Percentiles rank a stretch among this genome's conserved stretches.
Evolutionary conservation across 2,113 vertebrate species (phyloP).

Genomic region (Hymenochirus boettgeri): DNA sequence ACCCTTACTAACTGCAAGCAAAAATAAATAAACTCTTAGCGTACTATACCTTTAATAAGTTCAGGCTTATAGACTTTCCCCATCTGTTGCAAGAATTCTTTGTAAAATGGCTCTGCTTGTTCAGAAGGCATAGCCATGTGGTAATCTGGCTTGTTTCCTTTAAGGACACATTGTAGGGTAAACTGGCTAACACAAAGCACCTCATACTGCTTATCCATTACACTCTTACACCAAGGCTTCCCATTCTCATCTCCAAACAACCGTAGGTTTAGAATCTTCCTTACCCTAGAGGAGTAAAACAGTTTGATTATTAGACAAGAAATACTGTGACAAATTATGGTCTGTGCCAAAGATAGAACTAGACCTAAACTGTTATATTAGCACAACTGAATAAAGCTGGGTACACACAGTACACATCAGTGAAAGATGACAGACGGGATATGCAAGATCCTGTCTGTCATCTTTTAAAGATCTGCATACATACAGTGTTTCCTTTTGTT

Average conservation of each 20-base stretch:
- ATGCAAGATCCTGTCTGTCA: too few relatives aligned
- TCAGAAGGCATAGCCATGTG: slow-evolving; percentile 89
- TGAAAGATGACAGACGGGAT: too few relatives aligned
- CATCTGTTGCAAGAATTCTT: slow-evolving; percentile 83
- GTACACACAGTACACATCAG: too few relatives aligned
- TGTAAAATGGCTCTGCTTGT: slow-evolving; percentile 82
- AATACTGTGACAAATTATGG: too few relatives aligned
- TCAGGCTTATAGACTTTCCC: slow-evolving; percentile 82
- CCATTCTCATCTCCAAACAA: slow-evolving; percentile 91
- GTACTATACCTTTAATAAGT: slow-evolving; percentile 79
- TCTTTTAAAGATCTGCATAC: too few relatives aligned
- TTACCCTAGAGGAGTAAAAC: slow-evolving; percentile 73
- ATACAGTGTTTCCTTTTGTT: too few relatives aligned
- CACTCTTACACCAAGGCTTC: slow-evolving; percentile 85
- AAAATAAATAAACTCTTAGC: neutral
- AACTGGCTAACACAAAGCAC: slow-evolving; percentile 94
- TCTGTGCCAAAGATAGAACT: too few relatives aligned
- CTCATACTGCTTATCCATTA: slow-evolving; percentile 87
- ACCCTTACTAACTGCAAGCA: neutral
- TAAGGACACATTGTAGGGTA: slow-evolving; percentile 89
- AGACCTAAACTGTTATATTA: too few relatives aligned
- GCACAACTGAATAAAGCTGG: too few relatives aligned
- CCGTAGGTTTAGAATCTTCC: slow-evolving; percentile 91
- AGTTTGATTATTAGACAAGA: too few relatives aligned
- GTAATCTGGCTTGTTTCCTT: slow-evolving; percentile 94